phyloP scores from a whole-genome alignment of 1,140 invertebrate genomes.

The Brachionus manjavacas region DNA sequence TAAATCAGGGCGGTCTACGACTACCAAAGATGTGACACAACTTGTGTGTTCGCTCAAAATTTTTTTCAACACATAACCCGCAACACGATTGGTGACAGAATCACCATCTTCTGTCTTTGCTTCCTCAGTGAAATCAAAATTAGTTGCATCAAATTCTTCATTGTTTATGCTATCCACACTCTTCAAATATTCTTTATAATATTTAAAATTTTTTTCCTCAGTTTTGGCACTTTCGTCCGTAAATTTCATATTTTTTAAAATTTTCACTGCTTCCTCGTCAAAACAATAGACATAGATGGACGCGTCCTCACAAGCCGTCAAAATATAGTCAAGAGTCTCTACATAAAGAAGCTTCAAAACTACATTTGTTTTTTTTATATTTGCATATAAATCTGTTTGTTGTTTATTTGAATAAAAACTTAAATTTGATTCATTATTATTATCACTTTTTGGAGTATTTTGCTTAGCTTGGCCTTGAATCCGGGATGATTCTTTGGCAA shows the following conservation, averaged over 20 bases:
- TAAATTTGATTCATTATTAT: conserved; percentile 9
- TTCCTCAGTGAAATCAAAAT: neutral
- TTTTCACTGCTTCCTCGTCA: conserved; percentile 46
- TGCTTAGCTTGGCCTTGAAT: conserved; percentile 22
- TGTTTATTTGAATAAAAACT: neutral
- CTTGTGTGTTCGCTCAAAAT: conserved; percentile 54
- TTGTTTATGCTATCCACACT: neutral
- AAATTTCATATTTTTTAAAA: conserved; percentile 37
- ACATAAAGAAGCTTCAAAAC: conserved; percentile 54
- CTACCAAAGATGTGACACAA: conserved; percentile 54
- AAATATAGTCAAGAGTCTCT: conserved; percentile 53
- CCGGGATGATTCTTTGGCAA: neutral
- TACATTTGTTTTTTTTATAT: conserved; percentile 24
- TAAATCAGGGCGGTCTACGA: conserved; percentile 49
- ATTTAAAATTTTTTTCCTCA: conserved; percentile 22
- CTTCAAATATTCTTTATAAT: conserved; percentile 28
- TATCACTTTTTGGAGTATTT: neutral
- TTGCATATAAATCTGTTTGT: neutral
- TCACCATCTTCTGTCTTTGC: conserved; percentile 49
- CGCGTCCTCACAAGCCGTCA: conserved; percentile 55
- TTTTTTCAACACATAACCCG: conserved; percentile 54
- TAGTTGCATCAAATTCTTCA: neutral
- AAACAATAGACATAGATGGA: conserved; percentile 58
- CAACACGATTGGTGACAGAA: conserved; percentile 56
- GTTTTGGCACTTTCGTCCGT: neutral